A percentile compares a stretch with the other conserved stretches of the same genome.
Evolutionary conservation across 2,888 invertebrate species (phyloP).

Genomic region (Ochropleura leucogaster): DNA sequence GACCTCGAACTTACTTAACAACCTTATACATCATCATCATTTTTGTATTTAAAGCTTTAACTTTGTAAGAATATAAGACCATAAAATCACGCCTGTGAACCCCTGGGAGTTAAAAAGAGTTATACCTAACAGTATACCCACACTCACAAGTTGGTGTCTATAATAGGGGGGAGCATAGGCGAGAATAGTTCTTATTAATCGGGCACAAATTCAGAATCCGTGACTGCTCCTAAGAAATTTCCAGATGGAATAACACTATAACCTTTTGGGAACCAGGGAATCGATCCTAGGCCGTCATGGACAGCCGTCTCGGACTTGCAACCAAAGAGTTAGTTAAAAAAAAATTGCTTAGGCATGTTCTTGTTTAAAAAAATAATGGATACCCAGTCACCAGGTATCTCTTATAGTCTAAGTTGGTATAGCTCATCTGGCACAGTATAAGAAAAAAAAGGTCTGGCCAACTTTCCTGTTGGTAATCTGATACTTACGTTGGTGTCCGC

Average conservation of each 20-base stretch:
- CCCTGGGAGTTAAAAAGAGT: no score
- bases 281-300: not conserved
- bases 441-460: not conserved
- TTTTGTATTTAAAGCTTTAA: not conserved
- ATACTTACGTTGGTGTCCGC: conserved; percentile 91
- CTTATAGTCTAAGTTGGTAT: not conserved
- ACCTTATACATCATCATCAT: not conserved
- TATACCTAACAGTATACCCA: not conserved
- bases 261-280: not conserved
- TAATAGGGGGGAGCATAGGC: not conserved
- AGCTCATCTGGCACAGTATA: not conserved
- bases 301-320: not conserved
- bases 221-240: not conserved
- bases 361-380: not conserved
- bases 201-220: not conserved
- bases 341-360: not conserved
- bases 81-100: not conserved
- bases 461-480: not conserved
- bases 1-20: not conserved
- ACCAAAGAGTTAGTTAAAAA: no score
- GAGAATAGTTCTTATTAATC: not conserved
- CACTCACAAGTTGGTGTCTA: not conserved
- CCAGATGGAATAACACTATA: not conserved
- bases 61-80: no score
- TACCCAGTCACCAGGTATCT: not conserved